These are phyloP conservation scores for Apteryx mantelli DNA, from an alignment of 2,113 vertebrate genomes.

Conservation along the genomic window DNA sequence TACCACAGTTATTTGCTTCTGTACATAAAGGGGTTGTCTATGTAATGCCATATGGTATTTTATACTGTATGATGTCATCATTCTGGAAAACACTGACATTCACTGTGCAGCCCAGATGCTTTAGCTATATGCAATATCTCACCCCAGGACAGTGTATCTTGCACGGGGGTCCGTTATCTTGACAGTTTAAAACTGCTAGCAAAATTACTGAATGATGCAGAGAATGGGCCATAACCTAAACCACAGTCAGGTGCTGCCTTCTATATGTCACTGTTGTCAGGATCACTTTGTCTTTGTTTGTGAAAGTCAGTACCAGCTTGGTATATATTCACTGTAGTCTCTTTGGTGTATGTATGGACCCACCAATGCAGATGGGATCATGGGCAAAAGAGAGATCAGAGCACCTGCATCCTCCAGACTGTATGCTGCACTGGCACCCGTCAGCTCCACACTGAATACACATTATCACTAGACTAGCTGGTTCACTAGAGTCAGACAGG, in stretches of 20 bases:
- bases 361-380: neutral
- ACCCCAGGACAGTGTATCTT: neutral
- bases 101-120: neutral
- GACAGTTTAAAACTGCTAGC: neutral
- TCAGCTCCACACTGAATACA: neutral
- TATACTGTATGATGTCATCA: neutral
- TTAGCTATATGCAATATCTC: neutral
- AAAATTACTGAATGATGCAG: neutral
- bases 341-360: neutral
- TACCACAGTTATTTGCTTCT: neutral
- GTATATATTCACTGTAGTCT: neutral
- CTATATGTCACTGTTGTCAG: neutral
- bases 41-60: neutral
- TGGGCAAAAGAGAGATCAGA: neutral
- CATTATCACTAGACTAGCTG: neutral
- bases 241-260: neutral
- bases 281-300: neutral
- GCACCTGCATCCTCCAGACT: constrained; percentile 26
- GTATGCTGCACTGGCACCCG: neutral
- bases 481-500: neutral
- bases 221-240: neutral
- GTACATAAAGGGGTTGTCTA: neutral
- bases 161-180: neutral
- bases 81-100: neutral
- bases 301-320: neutral